A percentile compares a stretch with the other conserved stretches of the same genome.
These are phyloP conservation scores for Papilio xuthus DNA, from an alignment of 1,140 invertebrate genomes.

Conservation along the genomic window DNA sequence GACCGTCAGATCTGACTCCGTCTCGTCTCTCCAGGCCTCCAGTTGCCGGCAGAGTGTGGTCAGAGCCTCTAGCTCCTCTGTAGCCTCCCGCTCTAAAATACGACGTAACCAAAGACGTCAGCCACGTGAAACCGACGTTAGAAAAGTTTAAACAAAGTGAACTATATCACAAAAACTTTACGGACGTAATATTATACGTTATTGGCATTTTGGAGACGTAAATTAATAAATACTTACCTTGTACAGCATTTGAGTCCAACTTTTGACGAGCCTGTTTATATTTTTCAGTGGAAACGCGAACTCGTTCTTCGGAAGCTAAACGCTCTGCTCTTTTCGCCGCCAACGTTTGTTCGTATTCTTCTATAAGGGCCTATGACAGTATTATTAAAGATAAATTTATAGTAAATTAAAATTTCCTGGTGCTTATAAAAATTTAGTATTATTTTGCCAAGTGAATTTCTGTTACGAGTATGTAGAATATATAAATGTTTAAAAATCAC, in stretches of 20 bases:
- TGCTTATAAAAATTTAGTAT: no score
- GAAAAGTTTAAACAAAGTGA: not conserved
- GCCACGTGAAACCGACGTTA: not conserved
- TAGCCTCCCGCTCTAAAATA: constrained; percentile 74
- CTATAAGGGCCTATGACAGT: constrained; percentile 60
- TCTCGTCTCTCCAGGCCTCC: constrained; percentile 80
- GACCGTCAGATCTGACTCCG: constrained; percentile 80
- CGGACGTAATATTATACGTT: not conserved
- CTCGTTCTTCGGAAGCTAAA: constrained; percentile 55
- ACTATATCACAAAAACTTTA: not conserved
- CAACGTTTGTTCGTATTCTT: constrained; percentile 67
- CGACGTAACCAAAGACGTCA: not conserved
- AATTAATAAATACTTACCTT: constrained; percentile 46
- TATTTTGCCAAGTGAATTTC: no score
- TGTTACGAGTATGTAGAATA: no score
- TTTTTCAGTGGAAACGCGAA: constrained; percentile 55
- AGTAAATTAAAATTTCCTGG: not conserved
- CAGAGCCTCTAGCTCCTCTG: constrained; percentile 80
- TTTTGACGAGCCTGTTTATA: constrained; percentile 64
- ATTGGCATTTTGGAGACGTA: not conserved
- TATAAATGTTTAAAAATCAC: not conserved
- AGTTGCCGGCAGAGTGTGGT: constrained; percentile 78
- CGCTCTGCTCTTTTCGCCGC: constrained; percentile 57
- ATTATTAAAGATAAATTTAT: not conserved
- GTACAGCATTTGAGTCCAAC: constrained; percentile 58